These are phyloP conservation scores for Xylocopa sonorina DNA, from an alignment of 1,140 invertebrate species.

Conservation along the genomic window DNA sequence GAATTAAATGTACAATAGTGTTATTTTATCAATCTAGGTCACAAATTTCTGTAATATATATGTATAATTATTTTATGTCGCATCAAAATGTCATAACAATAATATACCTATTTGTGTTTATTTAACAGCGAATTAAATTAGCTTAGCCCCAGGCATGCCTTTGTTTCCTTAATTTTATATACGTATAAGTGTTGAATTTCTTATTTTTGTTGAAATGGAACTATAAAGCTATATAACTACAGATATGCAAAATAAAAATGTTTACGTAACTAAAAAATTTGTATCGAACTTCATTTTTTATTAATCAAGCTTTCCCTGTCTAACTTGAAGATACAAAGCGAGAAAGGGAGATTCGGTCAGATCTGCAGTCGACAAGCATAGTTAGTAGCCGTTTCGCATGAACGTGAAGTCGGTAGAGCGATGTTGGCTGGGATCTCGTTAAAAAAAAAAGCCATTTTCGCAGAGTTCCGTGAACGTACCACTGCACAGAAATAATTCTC, in stretches of 20 bases:
- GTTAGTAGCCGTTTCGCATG: neutral
- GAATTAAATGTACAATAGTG: neutral
- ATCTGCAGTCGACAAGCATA: constrained; percentile 14
- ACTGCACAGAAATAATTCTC: constrained; percentile 32
- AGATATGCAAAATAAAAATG: neutral
- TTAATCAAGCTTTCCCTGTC: no score
- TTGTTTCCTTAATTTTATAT: neutral
- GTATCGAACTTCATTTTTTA: neutral
- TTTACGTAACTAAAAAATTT: no score
- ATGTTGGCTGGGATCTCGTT: constrained; percentile 21
- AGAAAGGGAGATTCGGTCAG: neutral
- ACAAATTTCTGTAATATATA: neutral
- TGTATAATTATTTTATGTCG: neutral
- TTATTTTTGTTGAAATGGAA: neutral
- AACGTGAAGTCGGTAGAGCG: neutral
- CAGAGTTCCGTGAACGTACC: neutral
- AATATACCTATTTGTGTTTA: neutral
- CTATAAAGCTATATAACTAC: neutral
- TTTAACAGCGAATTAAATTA: neutral
- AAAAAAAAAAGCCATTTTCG: constrained; percentile 47
- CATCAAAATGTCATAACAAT: neutral
- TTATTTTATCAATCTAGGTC: neutral
- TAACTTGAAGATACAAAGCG: neutral
- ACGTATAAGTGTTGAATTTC: neutral
- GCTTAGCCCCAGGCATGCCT: neutral